Evolutionary conservation across 2,888 invertebrate genomes (phyloP).

Genomic region (Gibbula magus): DNA sequence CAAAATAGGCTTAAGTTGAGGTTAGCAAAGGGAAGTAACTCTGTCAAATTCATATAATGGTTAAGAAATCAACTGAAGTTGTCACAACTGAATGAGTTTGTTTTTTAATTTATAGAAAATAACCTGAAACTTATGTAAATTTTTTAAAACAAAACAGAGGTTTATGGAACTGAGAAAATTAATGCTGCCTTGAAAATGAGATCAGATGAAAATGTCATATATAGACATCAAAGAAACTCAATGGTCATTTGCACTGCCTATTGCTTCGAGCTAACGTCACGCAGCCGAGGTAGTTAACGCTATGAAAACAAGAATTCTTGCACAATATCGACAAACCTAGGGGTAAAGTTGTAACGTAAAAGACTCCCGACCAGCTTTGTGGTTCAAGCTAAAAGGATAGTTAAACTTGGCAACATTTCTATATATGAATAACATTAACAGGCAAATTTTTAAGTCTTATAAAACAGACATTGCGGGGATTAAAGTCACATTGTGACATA

Average conservation of each 20-base stretch:
- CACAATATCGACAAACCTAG: neutral
- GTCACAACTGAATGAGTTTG: no score
- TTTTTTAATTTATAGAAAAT: no score
- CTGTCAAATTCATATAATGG: neutral
- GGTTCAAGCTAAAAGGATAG: neutral
- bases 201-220: no score
- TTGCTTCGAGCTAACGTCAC: constrained; percentile 10
- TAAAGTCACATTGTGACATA: constrained; percentile 12
- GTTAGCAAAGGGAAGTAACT: neutral
- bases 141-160: no score
- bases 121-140: no score
- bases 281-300: constrained; percentile 8
- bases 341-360: neutral
- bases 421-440: constrained; percentile 14
- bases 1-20: no score
- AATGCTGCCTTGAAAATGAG: no score
- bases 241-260: neutral
- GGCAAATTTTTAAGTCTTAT: neutral
- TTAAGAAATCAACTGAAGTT: no score
- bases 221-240: no score
- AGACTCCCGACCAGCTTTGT: neutral
- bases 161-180: no score
- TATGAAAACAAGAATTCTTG: neutral
- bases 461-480: neutral
- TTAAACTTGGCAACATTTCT: neutral